These are phyloP conservation scores for Cephalotes varians DNA, from an alignment of 2,888 invertebrate species.

Conservation along the genomic window DNA sequence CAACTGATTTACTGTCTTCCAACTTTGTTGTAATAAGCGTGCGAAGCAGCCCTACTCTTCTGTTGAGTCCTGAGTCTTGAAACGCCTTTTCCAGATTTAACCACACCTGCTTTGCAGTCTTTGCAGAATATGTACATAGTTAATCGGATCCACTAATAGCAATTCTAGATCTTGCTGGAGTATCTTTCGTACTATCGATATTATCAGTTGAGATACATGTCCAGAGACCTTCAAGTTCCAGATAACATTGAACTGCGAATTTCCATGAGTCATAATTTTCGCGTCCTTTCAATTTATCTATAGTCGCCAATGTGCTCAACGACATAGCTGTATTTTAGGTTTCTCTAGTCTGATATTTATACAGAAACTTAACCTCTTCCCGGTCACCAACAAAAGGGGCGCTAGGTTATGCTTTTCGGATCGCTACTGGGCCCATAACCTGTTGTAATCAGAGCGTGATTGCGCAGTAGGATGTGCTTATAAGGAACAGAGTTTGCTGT, in stretches of 20 bases:
- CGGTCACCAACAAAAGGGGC: too few relatives aligned
- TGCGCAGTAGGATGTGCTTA: too few relatives aligned
- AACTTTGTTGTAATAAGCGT: constrained; percentile 71
- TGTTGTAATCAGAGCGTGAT: too few relatives aligned
- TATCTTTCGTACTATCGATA: constrained; percentile 44
- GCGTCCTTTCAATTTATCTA: background rate
- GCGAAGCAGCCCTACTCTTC: constrained; percentile 75
- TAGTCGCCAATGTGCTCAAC: background rate
- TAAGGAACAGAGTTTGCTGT: too few relatives aligned
- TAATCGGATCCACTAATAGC: constrained; percentile 73
- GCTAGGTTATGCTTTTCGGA: too few relatives aligned
- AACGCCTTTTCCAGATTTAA: constrained; percentile 70
- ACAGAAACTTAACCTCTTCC: too few relatives aligned
- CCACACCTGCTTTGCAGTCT: constrained; percentile 75
- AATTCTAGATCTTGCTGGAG: constrained; percentile 68
- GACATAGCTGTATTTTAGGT: background rate
- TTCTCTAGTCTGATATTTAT: background rate
- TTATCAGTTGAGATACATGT: constrained; percentile 9
- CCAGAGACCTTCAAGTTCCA: constrained; percentile 53
- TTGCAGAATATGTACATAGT: constrained; percentile 73
- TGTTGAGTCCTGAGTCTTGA: constrained; percentile 76
- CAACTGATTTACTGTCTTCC: constrained; percentile 71
- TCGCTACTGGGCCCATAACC: too few relatives aligned
- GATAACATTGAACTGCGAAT: constrained; percentile 50
- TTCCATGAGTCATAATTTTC: constrained; percentile 61